Evolutionary conservation across 1,140 invertebrate genomes (phyloP), one percentile per base, ranked within the genome.

Genomic region (Drosophila ficusphila): DNA sequence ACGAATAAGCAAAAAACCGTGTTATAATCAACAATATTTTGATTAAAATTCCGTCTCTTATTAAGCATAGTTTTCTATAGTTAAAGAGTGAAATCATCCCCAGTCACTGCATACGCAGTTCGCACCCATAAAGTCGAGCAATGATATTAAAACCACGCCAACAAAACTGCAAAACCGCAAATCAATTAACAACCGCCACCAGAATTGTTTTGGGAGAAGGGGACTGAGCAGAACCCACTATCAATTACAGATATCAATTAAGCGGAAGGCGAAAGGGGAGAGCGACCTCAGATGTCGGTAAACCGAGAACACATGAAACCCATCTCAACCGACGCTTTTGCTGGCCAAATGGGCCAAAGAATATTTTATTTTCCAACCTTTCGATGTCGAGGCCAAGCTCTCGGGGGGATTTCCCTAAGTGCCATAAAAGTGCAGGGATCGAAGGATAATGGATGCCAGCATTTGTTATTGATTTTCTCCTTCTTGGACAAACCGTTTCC

Each of bases 131-230:
- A n/a, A n/a, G n/a, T n/a, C n/a, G n/a, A n/a, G n/a, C n/a, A n/a
- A n/a, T n/a, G n/a, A n/a, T n/a, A n/a, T n/a, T n/a, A n/a, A n/a
- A n/a, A n/a, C n/a, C 23, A 44, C 36, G 33, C 8, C 33, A 23
- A n/a, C 33, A 56, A 79, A 75, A 62, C 41, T 51, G 47, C 25
- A 54, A 76, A 76, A 75, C 65, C 72, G 56, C 77, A 67, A 60
- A 76, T 76, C 77, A 67, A 81, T 81, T 79, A 81, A 72, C 39
- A 29, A 39, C 49, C 25, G 21, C 25, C 34, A 58, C 14, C 47
- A 47, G 38, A 18, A 29, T 41, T 58, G 7, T 31, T 16, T 33
- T 11, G 18, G n/a, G 3, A n/a, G 18, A n/a, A 8, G 3, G 31
- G 56, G 18, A 33, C 29, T 27, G 23, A 29, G 3, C 23, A 7